phyloP scores from a whole-genome alignment of 2,797 vertebrate species.

The Pteropus rufus region DNA sequence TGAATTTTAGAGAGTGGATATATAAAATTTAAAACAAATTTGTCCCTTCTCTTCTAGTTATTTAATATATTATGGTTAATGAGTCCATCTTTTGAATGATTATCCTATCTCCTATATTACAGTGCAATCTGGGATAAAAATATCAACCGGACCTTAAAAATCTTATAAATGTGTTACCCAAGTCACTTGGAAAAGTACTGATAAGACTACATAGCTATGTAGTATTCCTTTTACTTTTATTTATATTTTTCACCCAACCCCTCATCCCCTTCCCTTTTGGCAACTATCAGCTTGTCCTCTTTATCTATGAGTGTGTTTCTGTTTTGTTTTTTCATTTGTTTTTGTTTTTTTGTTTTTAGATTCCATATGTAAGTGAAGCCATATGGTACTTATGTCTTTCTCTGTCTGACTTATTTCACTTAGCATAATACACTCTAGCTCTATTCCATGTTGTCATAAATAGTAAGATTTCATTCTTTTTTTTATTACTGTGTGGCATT shows the following conservation, averaged over 20 bases:
- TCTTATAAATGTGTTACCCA: background rate
- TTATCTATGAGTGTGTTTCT: background rate
- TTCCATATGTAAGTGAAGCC: background rate
- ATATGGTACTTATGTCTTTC: too few species aligned
- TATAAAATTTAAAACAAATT: background rate
- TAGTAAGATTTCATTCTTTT: too few species aligned
- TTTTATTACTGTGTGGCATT: background rate
- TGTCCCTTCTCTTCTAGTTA: background rate
- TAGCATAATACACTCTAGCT: too few species aligned
- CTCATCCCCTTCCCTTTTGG: background rate
- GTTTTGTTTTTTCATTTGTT: background rate
- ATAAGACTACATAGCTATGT: too few species aligned
- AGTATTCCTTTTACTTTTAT: background rate
- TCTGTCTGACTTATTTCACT: too few species aligned
- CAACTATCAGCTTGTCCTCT: background rate
- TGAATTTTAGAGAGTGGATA: background rate
- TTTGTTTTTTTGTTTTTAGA: background rate
- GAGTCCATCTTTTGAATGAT: background rate
- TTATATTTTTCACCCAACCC: background rate
- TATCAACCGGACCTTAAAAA: background rate
- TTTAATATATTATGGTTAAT: background rate
- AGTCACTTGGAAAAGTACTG: background rate
- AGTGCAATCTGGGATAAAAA: background rate
- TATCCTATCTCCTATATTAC: background rate
- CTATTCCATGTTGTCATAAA: too few species aligned